Evolutionary conservation across 2,888 invertebrate genomes (phyloP), one percentile per base, ranked within the genome.

Genomic region (Proisotoma minuta): DNA sequence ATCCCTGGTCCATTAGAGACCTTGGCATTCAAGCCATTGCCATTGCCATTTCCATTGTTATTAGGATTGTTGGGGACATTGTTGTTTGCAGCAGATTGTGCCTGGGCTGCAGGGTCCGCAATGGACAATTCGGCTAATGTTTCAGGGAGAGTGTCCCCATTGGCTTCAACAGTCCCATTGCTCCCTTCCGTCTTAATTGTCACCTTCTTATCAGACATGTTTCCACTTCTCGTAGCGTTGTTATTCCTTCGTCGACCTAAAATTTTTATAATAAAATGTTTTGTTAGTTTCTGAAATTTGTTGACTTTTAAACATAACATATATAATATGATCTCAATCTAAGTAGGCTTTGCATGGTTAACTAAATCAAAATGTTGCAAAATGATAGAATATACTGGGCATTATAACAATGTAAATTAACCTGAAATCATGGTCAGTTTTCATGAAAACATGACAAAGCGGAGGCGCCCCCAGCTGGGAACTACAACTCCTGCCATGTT

Each of bases 1-100:
- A 61, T 56, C 20, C 60, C 60, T 8, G 69, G 66, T 23, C 69
- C 69, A 52, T 69, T 66, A 12, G 63, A 65, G 18, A 69, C 40
- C 49, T 62, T 69, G 1, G 65, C 57, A 23, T 54, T 34, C 2
- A 60, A 50, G 27, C 62, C 62, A 52, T 63, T 66, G 53, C 24
- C 39, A 39, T 15, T 20, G 24, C 24, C 24, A 3, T 22, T 20
- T 22, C 18, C 24, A 34, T 39, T 54, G 27, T 57, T 34, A 15
- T 8, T 10, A 34, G 8, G 8, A 15, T 8, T 15, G 34, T 34
- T 34, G 8, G 34, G 34, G 8, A 34, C 15, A 15, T 34, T 34
- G 34, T 34, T 57, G 47, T 57, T 57, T 3, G 18, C 57, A 15
- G 47, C 57, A 40, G 57, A 47, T 4, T 18, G 34, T 5, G 54